phyloP scores from a whole-genome alignment of 1,140 invertebrate species.

The Galendromus occidentalis region DNA sequence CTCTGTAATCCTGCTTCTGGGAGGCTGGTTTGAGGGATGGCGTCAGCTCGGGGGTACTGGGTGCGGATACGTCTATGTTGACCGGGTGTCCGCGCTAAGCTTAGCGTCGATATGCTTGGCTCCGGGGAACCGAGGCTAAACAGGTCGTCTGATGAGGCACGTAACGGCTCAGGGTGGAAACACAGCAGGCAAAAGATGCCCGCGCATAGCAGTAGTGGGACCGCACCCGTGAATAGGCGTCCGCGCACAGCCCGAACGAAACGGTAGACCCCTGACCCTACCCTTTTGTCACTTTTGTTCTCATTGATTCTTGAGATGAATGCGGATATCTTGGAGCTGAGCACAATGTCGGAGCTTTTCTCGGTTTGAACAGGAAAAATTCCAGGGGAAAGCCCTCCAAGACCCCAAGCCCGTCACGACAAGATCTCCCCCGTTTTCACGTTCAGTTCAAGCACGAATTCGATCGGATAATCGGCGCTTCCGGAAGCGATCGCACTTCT shows the following conservation, averaged over 20 bases:
- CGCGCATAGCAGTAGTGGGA: constrained; percentile 91
- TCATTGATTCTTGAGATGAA: too few species aligned
- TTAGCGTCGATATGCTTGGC: constrained; percentile 70
- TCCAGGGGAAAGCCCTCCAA: too few species aligned
- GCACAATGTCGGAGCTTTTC: too few species aligned
- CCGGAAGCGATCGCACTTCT: too few species aligned
- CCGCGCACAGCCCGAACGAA: constrained; percentile 2
- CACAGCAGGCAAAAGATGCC: constrained; percentile 84
- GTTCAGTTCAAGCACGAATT: too few species aligned
- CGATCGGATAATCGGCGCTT: too few species aligned
- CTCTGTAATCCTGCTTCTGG: constrained; percentile 9
- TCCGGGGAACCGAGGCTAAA: constrained; percentile 50
- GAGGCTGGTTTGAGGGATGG: constrained; percentile 6
- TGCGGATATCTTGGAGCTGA: too few species aligned
- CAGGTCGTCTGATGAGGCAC: constrained; percentile 79
- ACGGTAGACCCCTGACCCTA: constrained; percentile 1
- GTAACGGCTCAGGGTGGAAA: constrained; percentile 89
- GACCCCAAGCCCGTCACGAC: too few species aligned
- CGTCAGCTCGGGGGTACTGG: constrained; percentile 9
- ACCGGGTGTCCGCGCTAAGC: constrained; percentile 9
- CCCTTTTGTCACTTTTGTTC: neutral
- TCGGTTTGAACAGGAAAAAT: too few species aligned
- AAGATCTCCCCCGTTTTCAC: too few species aligned
- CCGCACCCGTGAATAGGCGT: constrained; percentile 76
- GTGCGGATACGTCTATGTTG: neutral